Percentiles rank a stretch among this genome's conserved stretches.
Evolutionary conservation across 2,888 invertebrate genomes (phyloP).

Genomic region (Lordiphosa andalusiaca): DNA sequence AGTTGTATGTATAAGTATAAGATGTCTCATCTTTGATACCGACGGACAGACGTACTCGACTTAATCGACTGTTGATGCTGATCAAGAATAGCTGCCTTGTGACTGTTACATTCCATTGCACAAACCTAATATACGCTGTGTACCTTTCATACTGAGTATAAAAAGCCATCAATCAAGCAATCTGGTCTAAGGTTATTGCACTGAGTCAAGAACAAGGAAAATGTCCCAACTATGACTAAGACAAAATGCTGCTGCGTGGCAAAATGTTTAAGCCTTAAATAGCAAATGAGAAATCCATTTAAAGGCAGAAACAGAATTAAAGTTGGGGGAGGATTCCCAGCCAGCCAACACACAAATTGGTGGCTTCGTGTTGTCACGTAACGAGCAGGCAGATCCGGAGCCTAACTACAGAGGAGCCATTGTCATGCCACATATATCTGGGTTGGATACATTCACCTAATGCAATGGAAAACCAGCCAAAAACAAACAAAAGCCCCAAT

Average conservation of each 20-base stretch:
- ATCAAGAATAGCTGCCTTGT: too few species aligned
- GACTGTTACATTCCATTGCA: too few species aligned
- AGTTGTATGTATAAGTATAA: too few species aligned
- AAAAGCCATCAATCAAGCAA: constrained; percentile 52
- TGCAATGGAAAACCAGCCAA: constrained; percentile 52
- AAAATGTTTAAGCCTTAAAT: not conserved
- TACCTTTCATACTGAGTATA: too few species aligned
- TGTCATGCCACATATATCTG: constrained; percentile 47
- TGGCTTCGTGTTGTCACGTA: constrained; percentile 36
- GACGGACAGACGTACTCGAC: too few species aligned
- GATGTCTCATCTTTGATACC: too few species aligned
- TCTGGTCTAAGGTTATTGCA: constrained; percentile 3
- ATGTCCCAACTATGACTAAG: constrained; percentile 27
- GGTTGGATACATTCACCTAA: constrained; percentile 56
- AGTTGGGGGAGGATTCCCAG: constrained; percentile 3
- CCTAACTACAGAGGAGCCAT: constrained; percentile 66
- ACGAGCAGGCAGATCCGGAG: constrained; percentile 29
- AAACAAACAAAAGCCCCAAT: constrained; percentile 33
- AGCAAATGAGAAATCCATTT: constrained; percentile 45
- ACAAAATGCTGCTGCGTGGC: constrained; percentile 22
- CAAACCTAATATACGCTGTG: too few species aligned
- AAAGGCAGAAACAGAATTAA: constrained; percentile 19
- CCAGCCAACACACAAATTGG: not conserved
- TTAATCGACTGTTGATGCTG: too few species aligned
- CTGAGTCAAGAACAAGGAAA: constrained; percentile 14